Evolutionary conservation across 2,888 invertebrate genomes (phyloP).

Genomic region (Limnephilus marmoratus): DNA sequence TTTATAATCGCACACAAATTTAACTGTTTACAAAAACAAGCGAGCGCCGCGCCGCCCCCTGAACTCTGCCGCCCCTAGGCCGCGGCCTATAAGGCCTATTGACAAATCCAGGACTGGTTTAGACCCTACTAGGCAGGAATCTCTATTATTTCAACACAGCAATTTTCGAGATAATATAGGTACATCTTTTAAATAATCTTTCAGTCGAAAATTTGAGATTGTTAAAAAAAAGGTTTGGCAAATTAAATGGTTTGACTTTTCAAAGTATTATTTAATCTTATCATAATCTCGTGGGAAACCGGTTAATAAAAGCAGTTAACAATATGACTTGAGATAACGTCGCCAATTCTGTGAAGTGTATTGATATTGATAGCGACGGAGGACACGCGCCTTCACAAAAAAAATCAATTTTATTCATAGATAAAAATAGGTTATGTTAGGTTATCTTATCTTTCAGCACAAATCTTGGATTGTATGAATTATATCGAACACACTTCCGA

Average conservation of each 20-base stretch:
- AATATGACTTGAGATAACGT: neutral
- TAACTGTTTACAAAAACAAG: too few relatives aligned
- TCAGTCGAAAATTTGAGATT: neutral
- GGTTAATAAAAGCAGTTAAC: neutral
- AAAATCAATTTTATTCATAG: neutral
- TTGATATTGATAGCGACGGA: neutral
- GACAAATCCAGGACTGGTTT: too few relatives aligned
- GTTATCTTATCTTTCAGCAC: too few relatives aligned
- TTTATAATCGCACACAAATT: too few relatives aligned
- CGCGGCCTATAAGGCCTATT: too few relatives aligned
- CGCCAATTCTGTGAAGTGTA: neutral
- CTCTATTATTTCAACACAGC: neutral
- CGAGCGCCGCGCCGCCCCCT: too few relatives aligned
- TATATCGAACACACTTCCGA: too few relatives aligned
- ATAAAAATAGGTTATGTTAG: neutral
- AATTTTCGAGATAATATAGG: too few relatives aligned
- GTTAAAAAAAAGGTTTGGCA: neutral
- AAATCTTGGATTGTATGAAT: too few relatives aligned
- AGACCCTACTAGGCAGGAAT: too few relatives aligned
- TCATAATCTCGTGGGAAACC: neutral
- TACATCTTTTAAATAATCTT: too few relatives aligned
- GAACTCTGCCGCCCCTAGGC: too few relatives aligned
- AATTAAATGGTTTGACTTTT: neutral
- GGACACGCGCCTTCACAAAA: neutral
- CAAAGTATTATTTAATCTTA: neutral